A percentile compares a stretch with the other conserved stretches of the same genome.
These are phyloP conservation scores for Bostrychus sinensis DNA, from an alignment of 2,113 vertebrate genomes.

Conservation along the genomic window DNA sequence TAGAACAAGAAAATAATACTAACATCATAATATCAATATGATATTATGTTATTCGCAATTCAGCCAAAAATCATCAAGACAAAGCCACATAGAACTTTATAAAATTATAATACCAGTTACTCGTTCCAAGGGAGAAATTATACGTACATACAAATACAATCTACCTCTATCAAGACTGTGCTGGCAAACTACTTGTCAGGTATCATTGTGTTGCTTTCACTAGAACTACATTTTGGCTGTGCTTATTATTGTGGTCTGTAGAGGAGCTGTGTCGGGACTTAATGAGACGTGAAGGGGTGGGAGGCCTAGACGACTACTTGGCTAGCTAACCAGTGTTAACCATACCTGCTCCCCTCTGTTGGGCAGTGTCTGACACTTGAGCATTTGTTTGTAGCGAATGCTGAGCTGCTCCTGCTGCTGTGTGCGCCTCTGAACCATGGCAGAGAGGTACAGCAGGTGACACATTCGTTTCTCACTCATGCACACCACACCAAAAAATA, in stretches of 20 bases:
- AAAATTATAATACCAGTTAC: too few species aligned
- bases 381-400: constrained; percentile 78
- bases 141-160: not conserved
- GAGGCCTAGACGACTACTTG: constrained; percentile 25
- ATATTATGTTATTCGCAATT: too few species aligned
- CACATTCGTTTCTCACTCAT: not conserved
- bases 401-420: constrained; percentile 81
- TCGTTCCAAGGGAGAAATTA: not conserved
- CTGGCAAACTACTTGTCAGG: not conserved
- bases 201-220: not conserved
- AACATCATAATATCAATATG: too few species aligned
- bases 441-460: constrained; percentile 31
- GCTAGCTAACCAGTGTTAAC: constrained; percentile 1
- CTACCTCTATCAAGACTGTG: not conserved
- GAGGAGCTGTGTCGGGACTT: not conserved
- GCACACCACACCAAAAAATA: constrained; percentile 5
- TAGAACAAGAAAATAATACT: too few species aligned
- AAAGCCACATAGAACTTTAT: not conserved
- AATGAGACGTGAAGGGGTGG: constrained; percentile 7
- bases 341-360: constrained; percentile 74
- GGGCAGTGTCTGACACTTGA: constrained; percentile 77
- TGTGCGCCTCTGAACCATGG: constrained; percentile 72
- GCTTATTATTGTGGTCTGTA: not conserved
- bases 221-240: not conserved
- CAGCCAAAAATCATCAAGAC: not conserved